Base-by-base conservation (phyloP, 2,888 invertebrate species). In the Diploptera punctata region DNA sequence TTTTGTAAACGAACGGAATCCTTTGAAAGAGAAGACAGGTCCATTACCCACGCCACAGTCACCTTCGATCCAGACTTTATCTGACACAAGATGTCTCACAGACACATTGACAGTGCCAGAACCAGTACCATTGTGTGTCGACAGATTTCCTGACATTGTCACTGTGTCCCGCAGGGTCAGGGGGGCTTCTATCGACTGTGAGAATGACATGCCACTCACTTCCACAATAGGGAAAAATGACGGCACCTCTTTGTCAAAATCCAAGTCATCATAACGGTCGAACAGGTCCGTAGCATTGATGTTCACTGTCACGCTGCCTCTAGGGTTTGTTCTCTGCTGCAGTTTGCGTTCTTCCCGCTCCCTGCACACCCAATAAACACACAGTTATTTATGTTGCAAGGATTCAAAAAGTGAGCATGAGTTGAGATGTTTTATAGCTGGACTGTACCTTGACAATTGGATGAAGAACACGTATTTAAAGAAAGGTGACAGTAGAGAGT, bases 281-380 rank as follows among this genome's bases (percentile, higher is more conserved):
- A 98, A 98, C 79, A 98, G 84, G 80, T 98, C 97, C 0, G 97
- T 95, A 0, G 97, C 97, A 85, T 98, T 96, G 24, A 98, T 88
- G 76, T 93, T 93, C 47, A 98, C 88, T 16, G 92, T 93, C 69
- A 98, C 88, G 74, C 90, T 92, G 33, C 97, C 97, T 75, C 91
- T 91, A 0, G 98, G 98, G 84, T 98, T 98, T 0, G 98, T 96
- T 75, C 93, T 88, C 80, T 96, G 94, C 79, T 96, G 92, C 70
- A 99, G 86, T 75, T 92, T 87, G 73, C 95, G 87, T 80, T 98
- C 96, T 77, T 98, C 97, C 74, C 93, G 87, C 79, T 95, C 94
- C 76, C 91, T 89, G 74, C n/a, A n/a, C n/a, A n/a, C n/a, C n/a
- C n/a, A n/a, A n/a, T n/a, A n/a, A n/a, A n/a, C n/a, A n/a, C n/a